phyloP scores from a whole-genome alignment of 2,888 invertebrate species.

The Drosophila phalerata region DNA sequence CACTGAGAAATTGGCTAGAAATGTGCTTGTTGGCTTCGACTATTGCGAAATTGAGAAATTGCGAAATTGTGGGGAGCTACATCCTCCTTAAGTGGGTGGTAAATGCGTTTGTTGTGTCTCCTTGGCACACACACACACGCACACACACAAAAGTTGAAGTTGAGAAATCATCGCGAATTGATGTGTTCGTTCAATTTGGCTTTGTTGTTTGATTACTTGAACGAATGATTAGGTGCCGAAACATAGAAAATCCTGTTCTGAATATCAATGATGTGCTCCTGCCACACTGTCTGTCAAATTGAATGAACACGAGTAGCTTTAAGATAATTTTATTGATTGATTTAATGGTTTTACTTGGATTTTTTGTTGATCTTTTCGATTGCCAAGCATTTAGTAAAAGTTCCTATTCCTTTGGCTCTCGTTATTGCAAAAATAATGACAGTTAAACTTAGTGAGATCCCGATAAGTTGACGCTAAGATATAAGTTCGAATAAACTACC shows the following conservation, averaged over 20 bases:
- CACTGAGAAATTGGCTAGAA: conserved; percentile 72
- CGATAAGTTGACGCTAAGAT: background rate
- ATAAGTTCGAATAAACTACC: background rate
- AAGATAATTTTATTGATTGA: conserved; percentile 63
- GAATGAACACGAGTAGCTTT: conserved; percentile 53
- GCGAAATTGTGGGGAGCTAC: conserved; percentile 17
- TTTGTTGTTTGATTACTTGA: conserved; percentile 70
- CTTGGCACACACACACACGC: too few relatives aligned
- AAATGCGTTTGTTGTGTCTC: conserved; percentile 68
- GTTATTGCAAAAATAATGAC: background rate
- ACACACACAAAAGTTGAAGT: conserved; percentile 32
- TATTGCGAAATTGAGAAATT: conserved; percentile 57
- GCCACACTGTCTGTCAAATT: conserved; percentile 43
- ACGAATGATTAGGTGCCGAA: conserved; percentile 64
- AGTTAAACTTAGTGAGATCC: background rate
- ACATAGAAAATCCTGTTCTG: conserved; percentile 51
- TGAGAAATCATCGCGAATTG: conserved; percentile 65
- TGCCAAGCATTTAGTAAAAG: conserved; percentile 23
- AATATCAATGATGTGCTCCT: conserved; percentile 53
- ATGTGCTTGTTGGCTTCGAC: conserved; percentile 42
- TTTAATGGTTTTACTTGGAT: conserved; percentile 48
- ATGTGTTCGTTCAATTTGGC: conserved; percentile 65
- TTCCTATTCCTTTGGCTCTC: background rate
- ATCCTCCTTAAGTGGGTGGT: conserved; percentile 2
- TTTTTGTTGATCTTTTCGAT: conserved; percentile 48